Conservation (phyloP, 2,888 invertebrate species). For the Myopa tessellatipennis region DNA sequence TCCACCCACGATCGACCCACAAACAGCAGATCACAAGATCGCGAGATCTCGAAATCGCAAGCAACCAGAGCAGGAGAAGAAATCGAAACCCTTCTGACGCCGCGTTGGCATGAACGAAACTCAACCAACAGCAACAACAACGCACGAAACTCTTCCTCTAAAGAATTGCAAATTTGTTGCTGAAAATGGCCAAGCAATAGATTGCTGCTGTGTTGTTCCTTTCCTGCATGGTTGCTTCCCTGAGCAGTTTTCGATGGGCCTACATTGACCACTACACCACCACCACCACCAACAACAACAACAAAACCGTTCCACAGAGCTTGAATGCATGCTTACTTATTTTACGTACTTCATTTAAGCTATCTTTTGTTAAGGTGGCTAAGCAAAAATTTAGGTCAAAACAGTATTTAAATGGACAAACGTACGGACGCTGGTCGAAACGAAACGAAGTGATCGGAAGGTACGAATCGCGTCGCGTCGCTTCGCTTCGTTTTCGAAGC, state of each 20-base stretch:
- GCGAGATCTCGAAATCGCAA: neutral
- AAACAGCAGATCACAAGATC: neutral
- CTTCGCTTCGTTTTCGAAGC: neutral
- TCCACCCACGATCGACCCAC: conserved; percentile 9
- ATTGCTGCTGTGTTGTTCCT: no score
- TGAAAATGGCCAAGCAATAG: no score
- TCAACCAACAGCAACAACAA: no score
- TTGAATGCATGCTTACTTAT: conserved; percentile 6
- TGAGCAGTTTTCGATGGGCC: neutral
- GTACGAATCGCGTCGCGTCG: neutral
- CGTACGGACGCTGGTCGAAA: conserved; percentile 6
- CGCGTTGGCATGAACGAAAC: no score
- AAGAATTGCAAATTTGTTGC: no score
- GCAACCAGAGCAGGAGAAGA: neutral
- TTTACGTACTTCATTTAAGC: conserved; percentile 13
- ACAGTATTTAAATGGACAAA: conserved; percentile 57
- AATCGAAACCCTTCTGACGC: neutral
- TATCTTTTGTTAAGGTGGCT: conserved; percentile 51
- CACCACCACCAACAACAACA: conserved; percentile 4
- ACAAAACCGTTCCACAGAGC: neutral
- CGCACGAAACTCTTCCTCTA: no score
- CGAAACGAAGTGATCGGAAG: neutral
- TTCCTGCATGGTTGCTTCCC: neutral
- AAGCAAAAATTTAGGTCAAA: conserved; percentile 55
- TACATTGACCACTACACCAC: conserved; percentile 16